Conservation (phyloP, 2,888 invertebrate genomes). For the Flabesymbios commensalis region DNA sequence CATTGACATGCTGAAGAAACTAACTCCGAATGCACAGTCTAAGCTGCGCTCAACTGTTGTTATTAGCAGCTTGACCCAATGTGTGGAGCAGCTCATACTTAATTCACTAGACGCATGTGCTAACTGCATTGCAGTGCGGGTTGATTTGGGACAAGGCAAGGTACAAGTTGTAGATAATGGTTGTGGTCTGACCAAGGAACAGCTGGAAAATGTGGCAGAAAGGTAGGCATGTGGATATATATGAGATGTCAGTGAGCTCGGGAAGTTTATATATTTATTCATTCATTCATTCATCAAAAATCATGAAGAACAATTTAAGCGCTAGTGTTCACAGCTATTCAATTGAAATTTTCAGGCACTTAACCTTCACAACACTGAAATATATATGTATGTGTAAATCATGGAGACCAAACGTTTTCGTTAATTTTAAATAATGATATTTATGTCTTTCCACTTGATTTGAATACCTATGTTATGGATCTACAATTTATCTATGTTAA, state of each 20-base stretch:
- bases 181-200: conserved; percentile 67
- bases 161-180: conserved; percentile 82
- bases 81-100: conserved; percentile 71
- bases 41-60: conserved; percentile 67
- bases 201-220: conserved; percentile 68
- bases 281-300: too few species aligned
- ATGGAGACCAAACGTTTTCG: too few species aligned
- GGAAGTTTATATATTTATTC: too few species aligned
- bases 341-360: background rate
- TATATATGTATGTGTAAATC: too few species aligned
- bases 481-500: too few species aligned
- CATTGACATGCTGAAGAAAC: conserved; percentile 38
- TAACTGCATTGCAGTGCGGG: conserved; percentile 72
- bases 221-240: conserved; percentile 61
- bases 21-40: conserved; percentile 64
- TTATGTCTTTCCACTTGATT: too few species aligned
- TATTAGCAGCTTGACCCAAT: conserved; percentile 67
- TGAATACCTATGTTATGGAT: too few species aligned
- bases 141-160: conserved; percentile 68
- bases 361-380: background rate
- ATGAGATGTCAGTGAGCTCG: too few species aligned
- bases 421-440: too few species aligned
- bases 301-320: too few species aligned
- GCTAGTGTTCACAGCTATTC: background rate
- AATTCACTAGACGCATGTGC: conserved; percentile 76